Evolutionary conservation across 2,113 vertebrate species (phyloP).

Genomic region (Apeltes quadracus): DNA sequence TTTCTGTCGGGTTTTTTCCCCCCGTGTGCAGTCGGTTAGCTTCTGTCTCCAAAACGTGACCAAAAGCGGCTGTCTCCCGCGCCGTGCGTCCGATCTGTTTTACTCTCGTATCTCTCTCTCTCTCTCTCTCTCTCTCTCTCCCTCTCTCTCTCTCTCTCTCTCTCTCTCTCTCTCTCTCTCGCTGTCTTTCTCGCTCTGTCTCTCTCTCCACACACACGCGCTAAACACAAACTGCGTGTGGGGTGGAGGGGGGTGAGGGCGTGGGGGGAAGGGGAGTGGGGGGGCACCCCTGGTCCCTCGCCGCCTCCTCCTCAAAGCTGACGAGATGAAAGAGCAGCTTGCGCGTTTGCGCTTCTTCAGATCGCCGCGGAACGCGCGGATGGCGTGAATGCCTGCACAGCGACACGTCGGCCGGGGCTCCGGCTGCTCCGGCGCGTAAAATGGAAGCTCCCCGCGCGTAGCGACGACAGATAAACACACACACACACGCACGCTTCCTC

Average conservation of each 20-base stretch:
- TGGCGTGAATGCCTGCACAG: conserved; percentile 55
- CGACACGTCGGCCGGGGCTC: conserved; percentile 41
- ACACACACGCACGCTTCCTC: conserved; percentile 18
- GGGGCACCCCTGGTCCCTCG: conserved; percentile 69
- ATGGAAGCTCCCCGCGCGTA: conserved; percentile 55
- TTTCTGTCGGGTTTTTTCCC: conserved; percentile 36
- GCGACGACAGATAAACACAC: neutral
- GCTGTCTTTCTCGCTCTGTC: neutral
- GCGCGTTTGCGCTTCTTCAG: conserved; percentile 43
- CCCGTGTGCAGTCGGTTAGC: conserved; percentile 42
- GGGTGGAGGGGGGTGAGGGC: no score
- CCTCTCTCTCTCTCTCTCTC: conserved; percentile 27
- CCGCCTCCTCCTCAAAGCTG: conserved; percentile 71
- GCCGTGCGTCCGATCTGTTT: conserved; percentile 70
- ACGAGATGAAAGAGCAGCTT: conserved; percentile 75
- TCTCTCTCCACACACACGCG: conserved; percentile 41
- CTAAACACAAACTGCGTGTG: conserved; percentile 42
- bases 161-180: neutral
- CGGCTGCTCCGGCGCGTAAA: conserved; percentile 56
- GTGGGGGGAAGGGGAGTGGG: conserved; percentile 12
- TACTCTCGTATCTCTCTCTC: conserved; percentile 66
- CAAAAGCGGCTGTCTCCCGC: conserved; percentile 68
- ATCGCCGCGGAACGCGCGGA: conserved; percentile 35
- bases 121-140: conserved; percentile 34
- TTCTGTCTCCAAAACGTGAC: conserved; percentile 68